Percentiles rank a stretch among this genome's conserved stretches.
These are phyloP conservation scores for Drosophila suboccidentalis DNA, from an alignment of 2,888 invertebrate genomes.

Conservation along the genomic window DNA sequence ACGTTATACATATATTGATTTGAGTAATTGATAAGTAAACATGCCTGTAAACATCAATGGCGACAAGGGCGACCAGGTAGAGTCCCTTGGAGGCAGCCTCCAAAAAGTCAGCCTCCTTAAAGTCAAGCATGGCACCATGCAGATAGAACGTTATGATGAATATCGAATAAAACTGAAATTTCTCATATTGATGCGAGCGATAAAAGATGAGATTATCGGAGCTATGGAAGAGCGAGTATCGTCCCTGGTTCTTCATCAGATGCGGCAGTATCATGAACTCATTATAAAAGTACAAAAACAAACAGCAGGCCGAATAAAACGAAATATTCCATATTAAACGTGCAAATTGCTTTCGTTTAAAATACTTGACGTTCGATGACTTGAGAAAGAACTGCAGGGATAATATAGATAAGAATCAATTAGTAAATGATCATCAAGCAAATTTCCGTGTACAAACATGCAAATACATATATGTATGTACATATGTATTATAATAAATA, in stretches of 20 bases:
- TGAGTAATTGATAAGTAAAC: slow-evolving; percentile 10
- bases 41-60: slow-evolving; percentile 83
- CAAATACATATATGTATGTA: not conserved
- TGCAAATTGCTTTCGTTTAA: slow-evolving; percentile 84
- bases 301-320: slow-evolving; percentile 83
- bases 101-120: slow-evolving; percentile 82
- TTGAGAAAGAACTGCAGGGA: slow-evolving; percentile 82
- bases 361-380: slow-evolving; percentile 83
- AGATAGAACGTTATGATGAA: slow-evolving; percentile 84
- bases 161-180: slow-evolving; percentile 85
- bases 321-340: slow-evolving; percentile 85
- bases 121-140: slow-evolving; percentile 84
- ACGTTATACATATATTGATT: too few relatives aligned
- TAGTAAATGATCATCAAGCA: slow-evolving; percentile 1
- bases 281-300: slow-evolving; percentile 84
- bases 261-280: slow-evolving; percentile 85
- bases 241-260: slow-evolving; percentile 83
- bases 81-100: slow-evolving; percentile 84
- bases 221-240: slow-evolving; percentile 84
- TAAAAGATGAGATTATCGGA: slow-evolving; percentile 85
- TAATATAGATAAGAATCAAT: not conserved
- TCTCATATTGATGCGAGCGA: slow-evolving; percentile 84
- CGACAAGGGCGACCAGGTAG: slow-evolving; percentile 80
- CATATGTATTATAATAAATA: not conserved
- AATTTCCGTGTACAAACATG: not conserved